These are phyloP conservation scores for Cephus nigrinus DNA, from an alignment of 2,888 invertebrate genomes.

Conservation along the genomic window DNA sequence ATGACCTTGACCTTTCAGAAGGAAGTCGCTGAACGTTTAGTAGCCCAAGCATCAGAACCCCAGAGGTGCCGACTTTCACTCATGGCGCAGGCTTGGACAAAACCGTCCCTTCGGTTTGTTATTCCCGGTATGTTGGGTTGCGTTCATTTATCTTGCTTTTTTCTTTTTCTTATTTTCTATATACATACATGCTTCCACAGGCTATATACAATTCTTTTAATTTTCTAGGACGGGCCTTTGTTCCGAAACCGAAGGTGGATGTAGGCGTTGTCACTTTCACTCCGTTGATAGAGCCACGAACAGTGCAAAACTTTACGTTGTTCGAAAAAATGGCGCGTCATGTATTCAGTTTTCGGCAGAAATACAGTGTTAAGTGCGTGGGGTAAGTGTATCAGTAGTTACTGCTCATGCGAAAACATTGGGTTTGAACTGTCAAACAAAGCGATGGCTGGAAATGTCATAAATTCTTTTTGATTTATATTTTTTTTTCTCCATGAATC, in stretches of 20 bases:
- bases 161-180: slow-evolving; percentile 8
- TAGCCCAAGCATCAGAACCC: slow-evolving; percentile 75
- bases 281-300: slow-evolving; percentile 81
- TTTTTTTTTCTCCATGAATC: slow-evolving; percentile 22
- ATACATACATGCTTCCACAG: neutral
- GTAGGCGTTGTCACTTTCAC: slow-evolving; percentile 92
- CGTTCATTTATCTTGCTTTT: neutral
- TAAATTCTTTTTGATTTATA: neutral
- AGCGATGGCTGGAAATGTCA: no score
- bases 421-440: no score
- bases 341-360: slow-evolving; percentile 90
- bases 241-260: slow-evolving; percentile 96
- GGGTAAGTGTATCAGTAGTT: slow-evolving; percentile 61
- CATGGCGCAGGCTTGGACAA: slow-evolving; percentile 94
- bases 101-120: slow-evolving; percentile 83
- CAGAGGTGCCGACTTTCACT: slow-evolving; percentile 91
- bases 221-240: slow-evolving; percentile 78
- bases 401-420: neutral
- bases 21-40: slow-evolving; percentile 94
- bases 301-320: slow-evolving; percentile 81
- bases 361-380: slow-evolving; percentile 78
- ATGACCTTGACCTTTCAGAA: slow-evolving; percentile 98
- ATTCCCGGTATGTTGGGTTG: slow-evolving; percentile 77
- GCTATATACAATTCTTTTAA: slow-evolving; percentile 4
- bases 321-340: slow-evolving; percentile 91